Conservation (phyloP, 2,888 invertebrate genomes). For the Adineta ricciae region DNA sequence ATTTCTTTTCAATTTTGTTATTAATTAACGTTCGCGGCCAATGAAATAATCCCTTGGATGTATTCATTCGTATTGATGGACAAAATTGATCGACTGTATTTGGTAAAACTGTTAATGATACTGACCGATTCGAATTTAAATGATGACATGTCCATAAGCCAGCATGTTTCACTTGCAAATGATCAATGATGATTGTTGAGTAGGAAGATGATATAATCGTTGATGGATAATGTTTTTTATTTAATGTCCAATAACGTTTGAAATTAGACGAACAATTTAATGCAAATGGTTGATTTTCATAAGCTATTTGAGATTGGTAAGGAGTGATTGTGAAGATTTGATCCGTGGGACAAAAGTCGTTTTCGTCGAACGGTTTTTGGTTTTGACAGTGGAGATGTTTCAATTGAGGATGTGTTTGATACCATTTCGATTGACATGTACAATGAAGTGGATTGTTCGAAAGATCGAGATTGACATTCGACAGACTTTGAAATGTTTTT, state of each 20-base stretch:
- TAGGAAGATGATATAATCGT: background rate
- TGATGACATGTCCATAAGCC: background rate
- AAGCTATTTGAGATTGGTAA: background rate
- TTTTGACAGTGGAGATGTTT: background rate
- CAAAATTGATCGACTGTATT: background rate
- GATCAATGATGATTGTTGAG: constrained; percentile 2
- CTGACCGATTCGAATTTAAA: background rate
- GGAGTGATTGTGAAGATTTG: background rate
- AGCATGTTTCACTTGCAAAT: background rate
- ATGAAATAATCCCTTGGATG: constrained; percentile 1
- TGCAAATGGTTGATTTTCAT: background rate
- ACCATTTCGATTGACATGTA: background rate
- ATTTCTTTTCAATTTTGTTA: background rate
- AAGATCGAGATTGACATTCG: background rate
- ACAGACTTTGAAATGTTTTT: background rate
- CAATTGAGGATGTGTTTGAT: background rate
- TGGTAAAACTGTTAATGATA: background rate
- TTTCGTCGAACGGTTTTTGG: background rate
- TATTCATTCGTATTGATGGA: background rate
- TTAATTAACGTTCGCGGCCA: background rate
- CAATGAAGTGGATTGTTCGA: background rate
- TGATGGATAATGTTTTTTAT: background rate
- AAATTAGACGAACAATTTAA: constrained; percentile 14
- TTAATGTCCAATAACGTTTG: constrained; percentile 2
- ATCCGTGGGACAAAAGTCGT: background rate